Evolutionary conservation across 2,797 vertebrate genomes (phyloP), one percentile per base, ranked within the genome.

Genomic region (Eulemur albifrons): DNA sequence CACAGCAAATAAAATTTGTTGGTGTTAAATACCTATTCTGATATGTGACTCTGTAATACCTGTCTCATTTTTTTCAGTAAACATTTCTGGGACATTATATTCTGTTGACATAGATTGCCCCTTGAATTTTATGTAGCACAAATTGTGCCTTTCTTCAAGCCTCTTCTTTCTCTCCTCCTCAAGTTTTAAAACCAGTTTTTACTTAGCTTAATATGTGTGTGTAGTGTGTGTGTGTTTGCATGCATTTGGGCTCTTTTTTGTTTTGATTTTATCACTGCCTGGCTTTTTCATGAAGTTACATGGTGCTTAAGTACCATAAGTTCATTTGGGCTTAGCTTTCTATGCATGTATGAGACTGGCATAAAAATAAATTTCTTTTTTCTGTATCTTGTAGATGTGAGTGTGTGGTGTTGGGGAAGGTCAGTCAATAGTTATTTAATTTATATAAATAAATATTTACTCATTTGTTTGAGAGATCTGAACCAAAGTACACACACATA

Each of bases 181-280:
- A 92, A 67, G 17, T 85, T 82, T 77, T 72, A 82, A 93, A 83
- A 73, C 45, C 25, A 73, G 11, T 76, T 80, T 17, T 88, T 91
- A 40, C 4, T 75, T 67, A 25, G 45, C n/a, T 72, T 95, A 38
- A 12, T 50, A 2, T 13, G 2, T 73, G 5, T 69, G 25, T 54
- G 21, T 32, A 2, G 5, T 69, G 25, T 54, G 15, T 32, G 4
- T 12, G 1, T 73, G 5, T 69, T 14, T 63, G 5, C 25, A 11
- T 59, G 12, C 40, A 63, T 25, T 30, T 92, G 43, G 10, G 67
- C 27, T 40, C 21, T 67, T 0, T 21, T 94, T 76, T 77, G 79
- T 94, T 91, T 95, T 79, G 25, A 48, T 59, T 94, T 91, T 95
- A 45, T 93, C n/a, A 75, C 21, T n/a, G 57, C 30, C 20, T 90